phyloP scores from a whole-genome alignment of 2,113 vertebrate genomes.

The Procapra przewalskii region DNA sequence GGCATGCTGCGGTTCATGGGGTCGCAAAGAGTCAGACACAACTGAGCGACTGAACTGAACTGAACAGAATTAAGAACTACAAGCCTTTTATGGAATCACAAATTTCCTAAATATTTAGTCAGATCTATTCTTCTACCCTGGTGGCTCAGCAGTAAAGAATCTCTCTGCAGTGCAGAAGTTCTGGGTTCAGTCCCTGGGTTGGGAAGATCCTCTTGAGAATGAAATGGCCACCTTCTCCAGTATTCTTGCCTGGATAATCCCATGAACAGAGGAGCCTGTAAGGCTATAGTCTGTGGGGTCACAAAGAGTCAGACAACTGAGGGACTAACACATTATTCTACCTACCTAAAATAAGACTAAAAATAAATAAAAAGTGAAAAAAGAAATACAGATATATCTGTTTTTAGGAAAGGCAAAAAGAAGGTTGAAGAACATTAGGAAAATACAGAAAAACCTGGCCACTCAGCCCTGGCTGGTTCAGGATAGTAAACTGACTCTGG shows the following conservation, averaged over 20 bases:
- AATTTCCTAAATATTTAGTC: neutral
- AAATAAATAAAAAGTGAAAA: neutral
- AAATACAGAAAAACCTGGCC: neutral
- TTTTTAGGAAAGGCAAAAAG: neutral
- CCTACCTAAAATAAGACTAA: neutral
- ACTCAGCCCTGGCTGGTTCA: neutral
- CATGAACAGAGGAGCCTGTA: neutral
- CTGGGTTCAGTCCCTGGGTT: rapidly evolving
- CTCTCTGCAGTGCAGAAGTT: neutral
- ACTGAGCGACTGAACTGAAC: too few relatives aligned
- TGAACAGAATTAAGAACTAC: neutral
- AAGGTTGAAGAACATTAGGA: neutral
- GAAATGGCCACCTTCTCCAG: neutral
- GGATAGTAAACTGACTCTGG: neutral
- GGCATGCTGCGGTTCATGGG: too few relatives aligned
- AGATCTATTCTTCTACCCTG: neutral
- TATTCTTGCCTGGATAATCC: neutral
- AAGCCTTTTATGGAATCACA: neutral
- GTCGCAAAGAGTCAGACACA: rapidly evolving
- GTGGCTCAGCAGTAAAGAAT: neutral
- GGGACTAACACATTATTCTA: neutral
- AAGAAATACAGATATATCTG: neutral
- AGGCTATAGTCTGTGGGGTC: neutral
- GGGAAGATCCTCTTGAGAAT: neutral
- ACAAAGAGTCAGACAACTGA: neutral